phyloP scores from a whole-genome alignment of 2,888 invertebrate genomes.

The Petrolisthes manimaculis region DNA sequence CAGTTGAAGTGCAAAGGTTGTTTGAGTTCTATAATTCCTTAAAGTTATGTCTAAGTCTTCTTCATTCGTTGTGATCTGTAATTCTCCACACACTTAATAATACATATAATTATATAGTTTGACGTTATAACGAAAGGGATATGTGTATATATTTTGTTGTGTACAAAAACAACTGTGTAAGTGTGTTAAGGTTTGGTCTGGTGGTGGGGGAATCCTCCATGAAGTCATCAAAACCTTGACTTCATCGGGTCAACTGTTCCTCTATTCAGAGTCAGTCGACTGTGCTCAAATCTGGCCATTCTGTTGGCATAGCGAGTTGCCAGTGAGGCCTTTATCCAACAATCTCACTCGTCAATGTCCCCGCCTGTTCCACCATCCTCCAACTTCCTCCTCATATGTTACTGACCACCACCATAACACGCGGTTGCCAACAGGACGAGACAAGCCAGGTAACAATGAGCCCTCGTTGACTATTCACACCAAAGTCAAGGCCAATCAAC shows the following conservation, averaged over 20 bases:
- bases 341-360: not conserved
- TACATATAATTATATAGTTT: too few relatives aligned
- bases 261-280: constrained; percentile 46
- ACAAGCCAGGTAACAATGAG: too few relatives aligned
- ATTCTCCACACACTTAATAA: too few relatives aligned
- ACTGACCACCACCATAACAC: too few relatives aligned
- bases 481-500: too few relatives aligned
- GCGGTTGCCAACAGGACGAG: too few relatives aligned
- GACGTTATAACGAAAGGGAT: too few relatives aligned
- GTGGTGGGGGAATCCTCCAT: constrained; percentile 31
- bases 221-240: constrained; percentile 48
- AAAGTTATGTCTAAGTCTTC: too few relatives aligned
- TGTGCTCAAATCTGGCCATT: constrained; percentile 55
- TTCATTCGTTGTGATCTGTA: too few relatives aligned
- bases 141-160: not conserved
- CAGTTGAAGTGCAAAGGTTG: too few relatives aligned
- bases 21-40: too few relatives aligned
- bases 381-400: not conserved
- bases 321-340: constrained; percentile 15
- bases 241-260: constrained; percentile 48
- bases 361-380: not conserved
- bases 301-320: constrained; percentile 47
- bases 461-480: too few relatives aligned
- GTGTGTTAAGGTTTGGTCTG: not conserved
- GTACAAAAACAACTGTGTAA: not conserved